These are phyloP conservation scores for Aleiodes alternator DNA, from an alignment of 2,888 invertebrate species.

Conservation along the genomic window DNA sequence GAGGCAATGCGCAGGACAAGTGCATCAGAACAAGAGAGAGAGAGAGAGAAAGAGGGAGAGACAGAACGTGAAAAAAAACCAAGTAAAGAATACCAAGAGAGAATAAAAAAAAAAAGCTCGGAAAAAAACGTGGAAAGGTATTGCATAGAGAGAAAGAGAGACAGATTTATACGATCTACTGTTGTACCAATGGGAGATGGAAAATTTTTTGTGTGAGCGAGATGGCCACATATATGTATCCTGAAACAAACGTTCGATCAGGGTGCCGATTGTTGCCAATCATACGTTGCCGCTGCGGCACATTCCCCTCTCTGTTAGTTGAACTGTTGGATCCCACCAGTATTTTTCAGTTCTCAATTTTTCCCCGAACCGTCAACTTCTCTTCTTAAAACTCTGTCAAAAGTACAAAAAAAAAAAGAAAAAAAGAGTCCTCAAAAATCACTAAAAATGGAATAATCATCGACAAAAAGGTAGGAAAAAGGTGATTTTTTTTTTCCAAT, in stretches of 20 bases:
- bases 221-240: slow-evolving; percentile 62
- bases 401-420: slow-evolving; percentile 12
- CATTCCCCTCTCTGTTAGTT: slow-evolving; percentile 48
- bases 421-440: neutral
- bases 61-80: slow-evolving; percentile 38
- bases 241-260: slow-evolving; percentile 74
- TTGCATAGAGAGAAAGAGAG: slow-evolving; percentile 37
- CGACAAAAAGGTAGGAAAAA: neutral
- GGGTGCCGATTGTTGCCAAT: slow-evolving; percentile 75
- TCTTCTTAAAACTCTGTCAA: slow-evolving; percentile 35
- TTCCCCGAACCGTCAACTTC: slow-evolving; percentile 70
- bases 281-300: slow-evolving; percentile 69
- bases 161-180: slow-evolving; percentile 9
- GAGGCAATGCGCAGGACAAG: slow-evolving; percentile 44
- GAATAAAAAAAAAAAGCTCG: neutral
- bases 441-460: neutral
- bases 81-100: slow-evolving; percentile 24
- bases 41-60: too few relatives aligned
- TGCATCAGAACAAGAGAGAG: slow-evolving; percentile 45
- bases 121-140: slow-evolving; percentile 4
- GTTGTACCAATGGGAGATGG: slow-evolving; percentile 41
- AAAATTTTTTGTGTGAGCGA: slow-evolving; percentile 37
- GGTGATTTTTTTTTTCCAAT: neutral
- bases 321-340: slow-evolving; percentile 58
- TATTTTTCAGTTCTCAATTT: slow-evolving; percentile 73